Conservation (phyloP, 2,888 invertebrate genomes). For the Agonopterix arenella region DNA sequence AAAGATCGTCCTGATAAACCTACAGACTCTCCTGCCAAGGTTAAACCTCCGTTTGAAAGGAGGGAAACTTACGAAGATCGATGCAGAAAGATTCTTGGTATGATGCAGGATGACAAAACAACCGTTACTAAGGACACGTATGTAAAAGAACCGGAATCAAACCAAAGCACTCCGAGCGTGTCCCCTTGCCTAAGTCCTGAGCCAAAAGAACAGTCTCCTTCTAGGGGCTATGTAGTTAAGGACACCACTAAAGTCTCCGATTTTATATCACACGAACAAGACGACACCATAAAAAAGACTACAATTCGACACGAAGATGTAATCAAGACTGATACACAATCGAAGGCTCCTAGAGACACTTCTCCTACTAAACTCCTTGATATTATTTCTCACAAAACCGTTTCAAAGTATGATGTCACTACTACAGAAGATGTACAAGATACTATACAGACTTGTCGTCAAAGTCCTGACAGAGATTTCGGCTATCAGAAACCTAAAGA, state of each 20-base stretch:
- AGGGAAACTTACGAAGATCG: conserved; percentile 85
- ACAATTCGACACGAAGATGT: conserved; percentile 5
- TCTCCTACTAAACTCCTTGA: conserved; percentile 45
- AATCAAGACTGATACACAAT: conserved; percentile 11
- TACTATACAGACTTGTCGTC: conserved; percentile 9
- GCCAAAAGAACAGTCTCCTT: conserved; percentile 27
- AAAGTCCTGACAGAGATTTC: conserved; percentile 31
- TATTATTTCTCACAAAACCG: conserved; percentile 22
- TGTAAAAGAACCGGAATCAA: conserved; percentile 25
- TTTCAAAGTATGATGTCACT: conserved; percentile 7
- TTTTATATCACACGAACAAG: conserved; percentile 35
- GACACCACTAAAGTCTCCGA: conserved; percentile 26
- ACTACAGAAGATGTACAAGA: conserved; percentile 9
- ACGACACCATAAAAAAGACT: conserved; percentile 25
- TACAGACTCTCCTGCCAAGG: conserved; percentile 41
- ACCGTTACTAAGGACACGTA: conserved; percentile 23
- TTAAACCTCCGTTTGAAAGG: conserved; percentile 77
- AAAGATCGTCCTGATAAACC: conserved; percentile 40
- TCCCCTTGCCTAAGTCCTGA: conserved; percentile 49
- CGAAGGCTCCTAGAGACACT: conserved; percentile 24
- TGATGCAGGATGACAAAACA: conserved; percentile 61
- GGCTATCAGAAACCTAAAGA: conserved; percentile 10
- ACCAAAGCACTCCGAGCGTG: conserved; percentile 37
- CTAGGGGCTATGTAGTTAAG: conserved; percentile 19
- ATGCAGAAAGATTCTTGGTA: conserved; percentile 82